A percentile compares a stretch with the other conserved stretches of the same genome.
These are phyloP conservation scores for Zosterops borbonicus DNA, from an alignment of 2,113 vertebrate genomes.

Conservation along the genomic window DNA sequence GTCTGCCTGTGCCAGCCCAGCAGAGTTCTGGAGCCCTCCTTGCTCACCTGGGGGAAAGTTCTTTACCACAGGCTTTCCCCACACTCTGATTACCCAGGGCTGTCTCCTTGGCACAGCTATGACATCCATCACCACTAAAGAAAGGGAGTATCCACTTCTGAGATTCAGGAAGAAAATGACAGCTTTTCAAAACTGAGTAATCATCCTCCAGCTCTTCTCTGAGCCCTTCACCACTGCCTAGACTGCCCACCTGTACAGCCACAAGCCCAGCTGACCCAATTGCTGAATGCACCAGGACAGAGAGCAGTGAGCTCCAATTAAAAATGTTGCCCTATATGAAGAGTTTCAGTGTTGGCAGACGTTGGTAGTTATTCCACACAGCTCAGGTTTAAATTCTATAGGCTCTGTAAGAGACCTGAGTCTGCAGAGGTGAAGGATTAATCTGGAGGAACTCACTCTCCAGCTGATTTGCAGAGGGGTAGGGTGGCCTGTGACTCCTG, in stretches of 20 bases:
- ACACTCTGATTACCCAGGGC: not conserved
- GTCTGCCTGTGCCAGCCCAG: not conserved
- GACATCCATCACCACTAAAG: not conserved
- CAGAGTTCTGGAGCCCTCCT: not conserved
- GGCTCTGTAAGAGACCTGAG: too few species aligned
- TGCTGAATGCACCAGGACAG: not conserved
- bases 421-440: not conserved
- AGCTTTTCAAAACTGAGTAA: rapidly evolving
- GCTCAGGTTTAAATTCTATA: not conserved
- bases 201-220: not conserved
- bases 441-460: not conserved
- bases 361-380: not conserved
- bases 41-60: not conserved
- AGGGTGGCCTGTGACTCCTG: rapidly evolving
- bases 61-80: not conserved
- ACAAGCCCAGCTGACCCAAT: not conserved
- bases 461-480: not conserved
- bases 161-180: not conserved
- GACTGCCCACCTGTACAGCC: not conserved
- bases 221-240: not conserved
- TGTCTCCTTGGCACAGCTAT: not conserved
- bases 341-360: not conserved
- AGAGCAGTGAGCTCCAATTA: not conserved
- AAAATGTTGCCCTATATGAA: not conserved
- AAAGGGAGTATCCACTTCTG: not conserved